phyloP scores from a whole-genome alignment of 1,140 invertebrate species.

The Aleiodes sp. region DNA sequence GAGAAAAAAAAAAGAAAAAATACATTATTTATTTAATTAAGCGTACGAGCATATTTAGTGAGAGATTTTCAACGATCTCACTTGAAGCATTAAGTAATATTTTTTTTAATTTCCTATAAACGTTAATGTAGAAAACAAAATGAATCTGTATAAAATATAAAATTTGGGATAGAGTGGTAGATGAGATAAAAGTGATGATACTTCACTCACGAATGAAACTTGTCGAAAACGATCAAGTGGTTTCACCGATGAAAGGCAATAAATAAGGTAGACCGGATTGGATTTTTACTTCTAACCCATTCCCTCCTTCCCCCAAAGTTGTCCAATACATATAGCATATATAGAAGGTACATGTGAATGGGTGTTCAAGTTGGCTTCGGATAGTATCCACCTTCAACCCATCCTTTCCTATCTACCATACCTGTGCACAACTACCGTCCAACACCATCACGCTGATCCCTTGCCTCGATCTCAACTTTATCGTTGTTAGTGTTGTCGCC shows the following conservation, averaged over 20 bases:
- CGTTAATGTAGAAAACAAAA: no score
- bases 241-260: slow-evolving; percentile 39
- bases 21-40: not conserved
- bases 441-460: not conserved
- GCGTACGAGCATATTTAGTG: no score
- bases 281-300: slow-evolving; percentile 32
- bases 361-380: slow-evolving; percentile 17
- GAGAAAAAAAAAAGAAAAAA: no score
- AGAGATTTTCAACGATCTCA: no score
- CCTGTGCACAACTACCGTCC: not conserved
- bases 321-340: not conserved
- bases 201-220: slow-evolving; percentile 22
- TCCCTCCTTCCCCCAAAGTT: not conserved
- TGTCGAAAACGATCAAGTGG: slow-evolving; percentile 28
- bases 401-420: not conserved
- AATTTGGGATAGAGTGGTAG: not conserved
- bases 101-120: no score
- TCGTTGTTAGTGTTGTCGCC: slow-evolving; percentile 17
- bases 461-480: slow-evolving; percentile 32
- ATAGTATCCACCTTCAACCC: slow-evolving; percentile 8
- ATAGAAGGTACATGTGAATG: not conserved
- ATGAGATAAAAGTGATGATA: not conserved
- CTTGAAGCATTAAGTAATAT: no score
- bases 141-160: no score
- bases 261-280: slow-evolving; percentile 46